phyloP scores from a whole-genome alignment of 2,888 invertebrate genomes.

The Hemaris fuciformis region DNA sequence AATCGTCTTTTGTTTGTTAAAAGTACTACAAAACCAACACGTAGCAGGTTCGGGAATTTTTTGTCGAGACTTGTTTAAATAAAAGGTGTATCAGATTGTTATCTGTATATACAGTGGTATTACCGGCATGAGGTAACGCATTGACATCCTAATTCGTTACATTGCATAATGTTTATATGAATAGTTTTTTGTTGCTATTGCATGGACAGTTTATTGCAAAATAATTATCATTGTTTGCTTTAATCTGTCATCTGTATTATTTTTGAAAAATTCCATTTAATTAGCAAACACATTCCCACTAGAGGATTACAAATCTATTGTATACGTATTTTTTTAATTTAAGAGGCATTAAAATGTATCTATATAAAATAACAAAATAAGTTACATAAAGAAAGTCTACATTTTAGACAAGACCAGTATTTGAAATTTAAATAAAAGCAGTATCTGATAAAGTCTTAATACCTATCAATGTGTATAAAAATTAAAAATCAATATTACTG shows the following conservation, averaged over 20 bases:
- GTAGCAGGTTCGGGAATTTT: slow-evolving; percentile 34
- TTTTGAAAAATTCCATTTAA: neutral
- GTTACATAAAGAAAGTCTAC: too few relatives aligned
- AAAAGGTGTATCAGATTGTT: neutral
- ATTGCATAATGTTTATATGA: slow-evolving; percentile 3
- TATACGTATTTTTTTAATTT: neutral
- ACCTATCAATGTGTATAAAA: too few relatives aligned
- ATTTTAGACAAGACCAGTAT: too few relatives aligned
- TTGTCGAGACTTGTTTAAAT: neutral
- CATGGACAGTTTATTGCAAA: slow-evolving; percentile 1
- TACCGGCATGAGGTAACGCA: neutral
- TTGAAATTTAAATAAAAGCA: too few relatives aligned
- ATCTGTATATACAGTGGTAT: neutral
- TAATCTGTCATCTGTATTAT: slow-evolving; percentile 1
- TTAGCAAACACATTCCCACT: neutral
- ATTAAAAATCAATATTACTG: too few relatives aligned
- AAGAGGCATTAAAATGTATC: too few relatives aligned
- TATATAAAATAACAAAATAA: too few relatives aligned
- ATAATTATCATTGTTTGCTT: slow-evolving; percentile 2
- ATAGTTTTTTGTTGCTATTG: neutral
- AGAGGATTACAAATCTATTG: neutral
- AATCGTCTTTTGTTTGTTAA: slow-evolving; percentile 74
- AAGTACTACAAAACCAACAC: slow-evolving; percentile 67
- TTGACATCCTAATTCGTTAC: slow-evolving; percentile 7
- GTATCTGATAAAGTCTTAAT: too few relatives aligned